Percentiles rank a stretch among this genome's conserved stretches.
These are phyloP conservation scores for Cryptus viduatorius DNA, from an alignment of 2,888 invertebrate species.

Conservation along the genomic window DNA sequence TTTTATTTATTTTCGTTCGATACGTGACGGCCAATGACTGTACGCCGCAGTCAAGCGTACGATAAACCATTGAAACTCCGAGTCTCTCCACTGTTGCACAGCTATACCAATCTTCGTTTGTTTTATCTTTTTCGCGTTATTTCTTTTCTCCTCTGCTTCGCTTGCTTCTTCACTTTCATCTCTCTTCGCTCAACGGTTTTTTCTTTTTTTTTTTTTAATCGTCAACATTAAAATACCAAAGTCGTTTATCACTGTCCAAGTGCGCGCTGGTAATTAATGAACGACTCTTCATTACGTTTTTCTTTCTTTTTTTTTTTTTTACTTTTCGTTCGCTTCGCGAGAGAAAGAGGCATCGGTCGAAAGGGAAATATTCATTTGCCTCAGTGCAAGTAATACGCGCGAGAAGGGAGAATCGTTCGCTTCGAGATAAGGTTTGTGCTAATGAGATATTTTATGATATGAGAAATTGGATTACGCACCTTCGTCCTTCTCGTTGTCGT, in stretches of 20 bases:
- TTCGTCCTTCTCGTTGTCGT: slow-evolving; percentile 93
- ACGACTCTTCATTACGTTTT: slow-evolving; percentile 69
- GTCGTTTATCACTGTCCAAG: slow-evolving; percentile 73
- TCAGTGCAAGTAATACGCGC: background rate
- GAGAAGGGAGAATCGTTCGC: slow-evolving; percentile 19
- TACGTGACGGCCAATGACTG: slow-evolving; percentile 44
- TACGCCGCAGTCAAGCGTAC: slow-evolving; percentile 32
- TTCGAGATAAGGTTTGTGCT: background rate
- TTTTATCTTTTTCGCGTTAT: slow-evolving; percentile 48
- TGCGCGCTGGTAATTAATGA: slow-evolving; percentile 72
- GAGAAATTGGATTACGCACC: slow-evolving; percentile 85
- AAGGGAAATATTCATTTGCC: slow-evolving; percentile 47
- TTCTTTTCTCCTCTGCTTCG: slow-evolving; percentile 51
- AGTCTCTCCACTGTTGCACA: slow-evolving; percentile 30
- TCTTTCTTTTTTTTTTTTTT: slow-evolving; percentile 51
- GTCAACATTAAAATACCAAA: slow-evolving; percentile 69
- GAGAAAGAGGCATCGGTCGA: slow-evolving; percentile 46
- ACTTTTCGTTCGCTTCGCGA: slow-evolving; percentile 33
- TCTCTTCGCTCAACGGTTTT: slow-evolving; percentile 32
- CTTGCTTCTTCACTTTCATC: slow-evolving; percentile 55
- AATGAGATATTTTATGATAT: background rate
- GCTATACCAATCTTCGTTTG: slow-evolving; percentile 50
- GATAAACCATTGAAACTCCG: slow-evolving; percentile 68
- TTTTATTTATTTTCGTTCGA: background rate
- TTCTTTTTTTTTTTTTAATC: slow-evolving; percentile 67